A percentile compares a stretch with the other conserved stretches of the same genome.
These are phyloP conservation scores for Natator depressus DNA, from an alignment of 2,113 vertebrate species.

Conservation along the genomic window DNA sequence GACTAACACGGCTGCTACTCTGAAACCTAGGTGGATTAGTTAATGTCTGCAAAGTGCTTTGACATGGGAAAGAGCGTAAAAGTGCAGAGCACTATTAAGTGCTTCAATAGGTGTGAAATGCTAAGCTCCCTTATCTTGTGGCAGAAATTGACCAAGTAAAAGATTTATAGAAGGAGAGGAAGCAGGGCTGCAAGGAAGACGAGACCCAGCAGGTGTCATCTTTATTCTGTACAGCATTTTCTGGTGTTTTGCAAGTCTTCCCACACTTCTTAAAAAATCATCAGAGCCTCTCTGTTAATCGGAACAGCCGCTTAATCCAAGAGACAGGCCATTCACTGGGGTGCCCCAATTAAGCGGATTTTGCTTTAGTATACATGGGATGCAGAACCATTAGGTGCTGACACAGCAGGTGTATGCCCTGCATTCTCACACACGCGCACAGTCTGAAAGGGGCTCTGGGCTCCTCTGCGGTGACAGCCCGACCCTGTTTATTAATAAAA, in stretches of 20 bases:
- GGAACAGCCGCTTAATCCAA: neutral
- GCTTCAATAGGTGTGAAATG: neutral
- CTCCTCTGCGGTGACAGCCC: rapidly evolving
- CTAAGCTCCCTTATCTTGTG: neutral
- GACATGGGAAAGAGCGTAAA: neutral
- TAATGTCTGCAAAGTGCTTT: rapidly evolving
- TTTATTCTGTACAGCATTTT: conserved; percentile 18
- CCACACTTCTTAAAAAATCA: neutral
- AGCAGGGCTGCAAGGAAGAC: neutral
- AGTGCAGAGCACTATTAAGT: neutral
- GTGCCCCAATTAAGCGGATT: neutral
- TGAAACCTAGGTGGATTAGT: neutral
- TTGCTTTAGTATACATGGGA: neutral
- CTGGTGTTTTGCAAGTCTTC: conserved; percentile 50
- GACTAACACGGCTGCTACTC: no score
- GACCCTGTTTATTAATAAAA: neutral
- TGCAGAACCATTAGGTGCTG: rapidly evolving
- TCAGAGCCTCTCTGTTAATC: neutral
- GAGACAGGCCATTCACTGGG: neutral
- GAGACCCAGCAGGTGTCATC: conserved; percentile 28
- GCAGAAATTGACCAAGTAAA: conserved; percentile 62
- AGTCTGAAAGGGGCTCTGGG: rapidly evolving
- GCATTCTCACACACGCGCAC: rapidly evolving
- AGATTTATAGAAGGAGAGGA: conserved; percentile 50
- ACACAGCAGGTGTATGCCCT: neutral